Evolutionary conservation across 1,140 invertebrate species (phyloP), one percentile per base, ranked within the genome.

Genomic region (Calephelis nemesis): DNA sequence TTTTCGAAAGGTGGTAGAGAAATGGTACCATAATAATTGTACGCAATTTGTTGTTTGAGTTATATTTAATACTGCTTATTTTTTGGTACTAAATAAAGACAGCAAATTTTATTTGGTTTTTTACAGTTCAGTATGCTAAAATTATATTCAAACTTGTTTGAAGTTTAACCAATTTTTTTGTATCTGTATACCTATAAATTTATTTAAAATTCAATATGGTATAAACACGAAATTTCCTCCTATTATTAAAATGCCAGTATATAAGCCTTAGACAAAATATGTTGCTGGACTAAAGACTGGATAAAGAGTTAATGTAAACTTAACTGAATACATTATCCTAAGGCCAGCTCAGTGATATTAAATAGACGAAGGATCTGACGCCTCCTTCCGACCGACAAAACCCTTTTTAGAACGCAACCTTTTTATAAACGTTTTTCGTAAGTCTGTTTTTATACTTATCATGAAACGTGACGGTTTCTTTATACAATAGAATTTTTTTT

Each of bases 391-490:
- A 62, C 72, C 74, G 72, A 76, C 85, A 85, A 81, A 79, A 77
- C 74, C 74, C 74, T 74, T 76, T 72, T 60, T 60, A 60, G 67
- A 73, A 65, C 73, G 71, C 74, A 84, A 79, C 86, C 86, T 85
- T 87, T 87, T 87, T 87, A 87, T 85, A 83, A 76, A 65, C 63
- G 74, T 63, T 69, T 78, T 79, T 84, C 82, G 85, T 74, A 79
- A 82, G 77, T 70, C 75, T 77, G 75, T 74, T 69, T 69, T 54
- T 54, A 54, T 19, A 54, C 19, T 54, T 54, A 19, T 19, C 15
- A 54, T 19, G 52, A 54, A 54, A 54, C 19, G 15, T 19, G 50
- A 19, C 15, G 9, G 52, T 19, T 54, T 54, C 10, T 54, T 54
- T 54, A 4, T 4, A 19, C 19, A 9, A 54, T 3, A 11, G n/a